phyloP scores from a whole-genome alignment of 2,888 invertebrate species.

The Phragmatobia fuliginosa region DNA sequence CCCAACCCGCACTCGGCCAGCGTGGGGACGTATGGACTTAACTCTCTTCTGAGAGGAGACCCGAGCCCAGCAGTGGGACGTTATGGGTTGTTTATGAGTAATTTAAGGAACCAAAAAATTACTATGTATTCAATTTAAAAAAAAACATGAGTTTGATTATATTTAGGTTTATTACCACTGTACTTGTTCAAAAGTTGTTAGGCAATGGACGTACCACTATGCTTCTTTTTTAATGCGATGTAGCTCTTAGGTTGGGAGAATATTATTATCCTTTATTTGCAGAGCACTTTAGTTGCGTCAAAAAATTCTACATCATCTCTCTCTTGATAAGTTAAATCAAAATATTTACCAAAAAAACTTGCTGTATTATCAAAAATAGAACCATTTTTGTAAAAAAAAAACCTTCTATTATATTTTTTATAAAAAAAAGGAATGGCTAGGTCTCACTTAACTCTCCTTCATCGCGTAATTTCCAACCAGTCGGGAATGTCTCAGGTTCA shows the following conservation, averaged over 20 bases:
- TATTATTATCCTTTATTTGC: no score
- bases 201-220: background rate
- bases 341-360: background rate
- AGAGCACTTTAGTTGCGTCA: no score
- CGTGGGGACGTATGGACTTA: no score
- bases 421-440: conserved; percentile 5
- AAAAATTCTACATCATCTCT: background rate
- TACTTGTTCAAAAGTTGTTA: background rate
- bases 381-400: background rate
- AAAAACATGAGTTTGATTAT: background rate
- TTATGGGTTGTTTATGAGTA: no score
- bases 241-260: background rate
- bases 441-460: conserved; percentile 7
- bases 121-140: background rate
- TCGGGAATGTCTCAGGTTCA: conserved; percentile 12
- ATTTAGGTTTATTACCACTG: background rate
- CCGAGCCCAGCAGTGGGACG: no score
- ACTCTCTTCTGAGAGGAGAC: no score
- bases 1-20: no score
- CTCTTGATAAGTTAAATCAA: background rate
- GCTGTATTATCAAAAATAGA: background rate
- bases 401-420: background rate
- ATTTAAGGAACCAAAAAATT: no score
- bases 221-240: no score
- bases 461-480: conserved; percentile 9